Conservation (phyloP, 1,140 invertebrate genomes). For the Fragariocoptes setiger region DNA sequence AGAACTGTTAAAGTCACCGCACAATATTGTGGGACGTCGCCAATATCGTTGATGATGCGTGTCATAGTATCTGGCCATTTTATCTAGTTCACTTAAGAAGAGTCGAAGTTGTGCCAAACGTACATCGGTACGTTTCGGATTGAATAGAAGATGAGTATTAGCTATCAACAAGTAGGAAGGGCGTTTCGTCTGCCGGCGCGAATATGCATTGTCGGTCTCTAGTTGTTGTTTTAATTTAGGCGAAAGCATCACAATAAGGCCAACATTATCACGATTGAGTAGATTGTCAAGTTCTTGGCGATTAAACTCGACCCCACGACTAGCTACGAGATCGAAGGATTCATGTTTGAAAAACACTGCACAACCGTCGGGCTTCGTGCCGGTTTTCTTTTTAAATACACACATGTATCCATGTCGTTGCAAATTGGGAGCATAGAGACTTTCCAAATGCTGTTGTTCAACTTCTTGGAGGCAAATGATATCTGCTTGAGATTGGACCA, state of each 20-base stretch:
- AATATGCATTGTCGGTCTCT: background rate
- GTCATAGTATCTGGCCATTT: slow-evolving; percentile 27
- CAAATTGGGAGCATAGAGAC: slow-evolving; percentile 21
- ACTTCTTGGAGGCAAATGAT: slow-evolving; percentile 33
- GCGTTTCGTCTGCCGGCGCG: slow-evolving; percentile 19
- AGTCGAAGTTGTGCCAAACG: slow-evolving; percentile 45
- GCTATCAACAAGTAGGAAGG: slow-evolving; percentile 32
- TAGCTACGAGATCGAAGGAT: slow-evolving; percentile 21
- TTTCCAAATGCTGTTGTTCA: slow-evolving; percentile 33
- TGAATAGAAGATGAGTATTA: slow-evolving; percentile 77
- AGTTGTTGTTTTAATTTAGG: slow-evolving; percentile 7
- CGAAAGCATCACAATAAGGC: slow-evolving; percentile 35
- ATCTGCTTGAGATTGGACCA: slow-evolving; percentile 10
- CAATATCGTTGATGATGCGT: slow-evolving; percentile 11
- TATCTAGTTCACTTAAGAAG: slow-evolving; percentile 45
- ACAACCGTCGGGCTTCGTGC: slow-evolving; percentile 37
- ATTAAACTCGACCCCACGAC: slow-evolving; percentile 27
- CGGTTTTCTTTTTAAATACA: slow-evolving; percentile 38
- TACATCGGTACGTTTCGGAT: slow-evolving; percentile 52
- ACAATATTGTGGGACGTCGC: slow-evolving; percentile 37
- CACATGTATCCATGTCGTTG: slow-evolving; percentile 23
- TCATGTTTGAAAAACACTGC: slow-evolving; percentile 38
- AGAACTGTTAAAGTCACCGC: slow-evolving; percentile 60
- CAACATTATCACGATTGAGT: slow-evolving; percentile 58
- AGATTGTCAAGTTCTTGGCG: slow-evolving; percentile 18